Base-by-base conservation (phyloP, 2,797 vertebrate species). In the Euthynnus affinis region DNA sequence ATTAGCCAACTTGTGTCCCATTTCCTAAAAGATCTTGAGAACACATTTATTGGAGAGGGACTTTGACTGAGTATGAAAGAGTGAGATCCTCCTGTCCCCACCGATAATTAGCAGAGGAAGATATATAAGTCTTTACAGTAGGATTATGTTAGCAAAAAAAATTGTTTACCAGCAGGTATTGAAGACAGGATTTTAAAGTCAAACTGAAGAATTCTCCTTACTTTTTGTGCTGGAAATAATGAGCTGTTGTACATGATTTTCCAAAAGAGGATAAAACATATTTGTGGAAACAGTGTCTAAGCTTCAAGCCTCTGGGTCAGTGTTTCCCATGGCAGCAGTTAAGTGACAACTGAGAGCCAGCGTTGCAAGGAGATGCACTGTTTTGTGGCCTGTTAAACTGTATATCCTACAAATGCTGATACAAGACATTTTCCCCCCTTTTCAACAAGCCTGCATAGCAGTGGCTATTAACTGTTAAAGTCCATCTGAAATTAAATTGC, bases 131-230 rank as follows among this genome's bases (percentile, higher is more conserved):
- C 32, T 51, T 25, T 18, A 29, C 27, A 29, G 27, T 29, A 71
- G 57, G 56, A 58, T 76, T 73, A 71, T 55, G 48, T 73, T 73
- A 52, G 57, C 51, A 65, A 76, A 89, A 87, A 90, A 84, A 94
- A 85, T 83, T 93, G 84, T 94, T 94, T 90, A 93, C 92, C 95
- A 95, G 95, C 86, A 95, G 32, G 58, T 61, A 61, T 58, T 46
- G 82, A 73, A 80, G 80, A 89, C 75, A 46, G 62, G 68, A 84
- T 91, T 92, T 81, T 80, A 72, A 75, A 86, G 87, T 89, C 92
- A 4, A 44, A 57, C 7, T 12, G 6, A 34, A 22, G 1, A 53
- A 53, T n/a, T 44, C 10, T 27, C 5, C 14, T 20, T 5, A 57
- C 42, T 40, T 48, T 65, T 40, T n/a, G 2, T 52, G 12, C 9